Evolutionary conservation across 2,797 vertebrate genomes (phyloP), one percentile per base, ranked within the genome.

Genomic region (Sebastolobus altivelis): DNA sequence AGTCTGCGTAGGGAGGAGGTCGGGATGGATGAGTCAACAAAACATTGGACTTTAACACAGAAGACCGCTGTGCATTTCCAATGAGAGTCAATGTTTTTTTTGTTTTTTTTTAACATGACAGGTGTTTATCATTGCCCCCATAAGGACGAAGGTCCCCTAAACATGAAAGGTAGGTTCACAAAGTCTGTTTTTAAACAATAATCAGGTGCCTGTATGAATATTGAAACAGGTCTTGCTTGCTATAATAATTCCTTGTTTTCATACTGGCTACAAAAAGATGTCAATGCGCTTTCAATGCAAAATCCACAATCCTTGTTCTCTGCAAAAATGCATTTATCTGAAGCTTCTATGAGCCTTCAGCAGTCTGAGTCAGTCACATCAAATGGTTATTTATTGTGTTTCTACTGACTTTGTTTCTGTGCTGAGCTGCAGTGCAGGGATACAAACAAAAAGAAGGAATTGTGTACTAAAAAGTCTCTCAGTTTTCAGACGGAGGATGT

Each of bases 181-280:
- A 52, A 52, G 46, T 52, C 18, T 0, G 9, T 65, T 10, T 46
- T 10, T 27, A 63, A 12, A 37, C 0, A 0, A 54, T 18, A 43
- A 13, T 10, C 14, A 3, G 25, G 4, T 46, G 25, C 18, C 65
- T 52, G 27, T 29, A 13, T 49, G 43, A 66, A 49, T 29, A 13
- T 22, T 33, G 18, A 67, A 52, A 22, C 27, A 43, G 8, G 9
- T 46, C 52, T 67, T 33, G 35, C n/a, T 25, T n/a, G 29, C 43
- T 49, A 49, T 49, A 49, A 49, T 49, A 49, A 49, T 14, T 35
- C 8, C 4, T 68, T 9, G 5, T 55, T 25, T 18, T 37, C 13
- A 56, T 69, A 22, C n/a, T 1, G 52, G 49, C 49, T 8, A 27
- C 33, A 55, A 25, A 67, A 20, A 33, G 18, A 33, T 33, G 6